Conservation (phyloP, 2,888 invertebrate genomes). For the Glomeris marginata region DNA sequence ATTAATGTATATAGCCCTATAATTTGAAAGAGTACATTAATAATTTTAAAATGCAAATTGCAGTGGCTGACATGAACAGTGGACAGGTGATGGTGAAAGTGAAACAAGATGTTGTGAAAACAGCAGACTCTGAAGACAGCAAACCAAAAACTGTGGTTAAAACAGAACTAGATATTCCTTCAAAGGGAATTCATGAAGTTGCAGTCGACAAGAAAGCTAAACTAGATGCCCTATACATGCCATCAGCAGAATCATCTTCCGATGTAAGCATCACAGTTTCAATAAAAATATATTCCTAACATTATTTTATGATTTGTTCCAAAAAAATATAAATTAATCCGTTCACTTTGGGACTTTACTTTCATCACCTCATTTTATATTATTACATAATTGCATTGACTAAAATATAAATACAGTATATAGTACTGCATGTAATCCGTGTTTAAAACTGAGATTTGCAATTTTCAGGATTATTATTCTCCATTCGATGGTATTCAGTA, state of each 20-base stretch:
- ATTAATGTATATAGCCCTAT: too few species aligned
- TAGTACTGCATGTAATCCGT: too few species aligned
- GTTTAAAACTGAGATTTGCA: not conserved
- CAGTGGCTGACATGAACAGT: conserved; percentile 11
- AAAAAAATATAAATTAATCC: too few species aligned
- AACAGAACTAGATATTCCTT: conserved; percentile 14
- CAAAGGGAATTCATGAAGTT: conserved; percentile 13
- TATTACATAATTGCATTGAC: too few species aligned
- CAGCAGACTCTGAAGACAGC: conserved; percentile 3
- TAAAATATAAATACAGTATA: too few species aligned
- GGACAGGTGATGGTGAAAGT: conserved; percentile 12
- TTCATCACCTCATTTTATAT: too few species aligned
- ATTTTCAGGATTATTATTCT: conserved; percentile 15
- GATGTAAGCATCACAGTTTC: not conserved
- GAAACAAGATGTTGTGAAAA: conserved; percentile 9
- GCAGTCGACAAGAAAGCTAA: conserved; percentile 9
- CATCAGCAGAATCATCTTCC: too few species aligned
- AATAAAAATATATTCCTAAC: too few species aligned
- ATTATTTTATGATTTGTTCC: too few species aligned
- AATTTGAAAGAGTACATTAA: too few species aligned
- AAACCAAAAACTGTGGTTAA: conserved; percentile 13
- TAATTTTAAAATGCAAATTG: not conserved
- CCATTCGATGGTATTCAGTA: conserved; percentile 34
- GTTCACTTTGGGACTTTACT: too few species aligned
- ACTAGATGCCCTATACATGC: not conserved